Base-by-base conservation (phyloP, 2,113 vertebrate genomes). In the Amia ocellicauda region DNA sequence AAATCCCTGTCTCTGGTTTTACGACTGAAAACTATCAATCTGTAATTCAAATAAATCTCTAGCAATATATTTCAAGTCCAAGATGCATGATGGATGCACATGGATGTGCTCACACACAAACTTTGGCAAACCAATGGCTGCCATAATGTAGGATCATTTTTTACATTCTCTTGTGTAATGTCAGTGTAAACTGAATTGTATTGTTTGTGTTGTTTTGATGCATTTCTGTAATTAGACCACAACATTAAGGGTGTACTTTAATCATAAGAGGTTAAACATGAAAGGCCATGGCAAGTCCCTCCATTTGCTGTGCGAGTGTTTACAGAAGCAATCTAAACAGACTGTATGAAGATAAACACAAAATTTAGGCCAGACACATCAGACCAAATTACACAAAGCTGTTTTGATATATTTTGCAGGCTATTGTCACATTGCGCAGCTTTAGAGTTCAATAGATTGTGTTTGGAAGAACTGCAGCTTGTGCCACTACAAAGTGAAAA, bases 281-380 rank as follows among this genome's bases (percentile, higher is more conserved):
- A 79, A 85, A 83, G 73, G 69, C 52, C 41, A 67, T 68, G 71
- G 72, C 24, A 76, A 53, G 71, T 70, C 67, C 78, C 73, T 88
- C 81, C 80, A 85, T 85, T 81, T 85, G 76, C 72, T 79, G 77
- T 67, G 64, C 66, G 71, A 75, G 63, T 85, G 82, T 88, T 86
- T 86, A 82, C 77, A 74, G 76, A 66, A 65, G 60, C 66, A 78
- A 64, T 85, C 73, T 81, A 85, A 85, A 85, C 83, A 85, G 70
- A 81, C 69, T 49, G 70, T 47, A 59, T 66, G 54, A 78, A 75
- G 78, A 86, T 86, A 85, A 88, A 86, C 85, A 86, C 45, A 47
- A 58, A 69, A 69, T 55, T 57, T 62, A 60, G 69, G 73, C 63
- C 78, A 70, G 77, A 77, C 43, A 51, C 70, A 72, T 23, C 60